Evolutionary conservation across 2,888 invertebrate species (phyloP).

Genomic region (Plutella xylostella): DNA sequence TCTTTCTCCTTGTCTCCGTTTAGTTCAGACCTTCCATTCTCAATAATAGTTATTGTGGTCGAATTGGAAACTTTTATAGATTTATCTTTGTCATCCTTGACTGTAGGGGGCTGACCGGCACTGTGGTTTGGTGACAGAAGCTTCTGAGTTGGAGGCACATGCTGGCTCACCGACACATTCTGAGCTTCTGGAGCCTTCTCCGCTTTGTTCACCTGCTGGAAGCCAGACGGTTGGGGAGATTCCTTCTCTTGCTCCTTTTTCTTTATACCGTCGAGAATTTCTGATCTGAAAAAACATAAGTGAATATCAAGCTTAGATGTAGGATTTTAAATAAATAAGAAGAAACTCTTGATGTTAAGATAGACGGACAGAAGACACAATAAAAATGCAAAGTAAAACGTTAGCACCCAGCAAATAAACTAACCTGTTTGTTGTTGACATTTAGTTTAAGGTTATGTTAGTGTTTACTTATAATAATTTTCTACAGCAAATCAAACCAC

Average conservation of each 20-base stretch:
- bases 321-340: too few relatives aligned
- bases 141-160: slow-evolving; percentile 46
- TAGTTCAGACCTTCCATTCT: slow-evolving; percentile 32
- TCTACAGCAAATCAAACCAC: too few relatives aligned
- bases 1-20: slow-evolving; percentile 56
- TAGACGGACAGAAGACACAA: too few relatives aligned
- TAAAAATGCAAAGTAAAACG: too few relatives aligned
- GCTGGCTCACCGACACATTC: slow-evolving; percentile 44
- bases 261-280: slow-evolving; percentile 71
- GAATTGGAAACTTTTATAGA: slow-evolving; percentile 56
- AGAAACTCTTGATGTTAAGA: too few relatives aligned
- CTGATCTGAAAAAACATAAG: slow-evolving; percentile 70
- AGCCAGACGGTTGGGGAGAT: slow-evolving; percentile 36
- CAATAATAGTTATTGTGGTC: slow-evolving; percentile 57
- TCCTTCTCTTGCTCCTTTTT: slow-evolving; percentile 58
- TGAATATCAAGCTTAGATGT: too few relatives aligned
- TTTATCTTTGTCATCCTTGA: slow-evolving; percentile 58
- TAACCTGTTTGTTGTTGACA: too few relatives aligned
- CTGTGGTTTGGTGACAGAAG: slow-evolving; percentile 43
- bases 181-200: slow-evolving; percentile 40
- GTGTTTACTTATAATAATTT: too few relatives aligned
- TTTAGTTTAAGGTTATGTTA: too few relatives aligned
- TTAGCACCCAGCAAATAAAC: too few relatives aligned
- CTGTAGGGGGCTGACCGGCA: slow-evolving; percentile 30
- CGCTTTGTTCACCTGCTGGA: slow-evolving; percentile 34